Percentiles rank a stretch among this genome's conserved stretches.
Conservation (phyloP, 2,888 invertebrate genomes). For the Corythucha ciliata region DNA sequence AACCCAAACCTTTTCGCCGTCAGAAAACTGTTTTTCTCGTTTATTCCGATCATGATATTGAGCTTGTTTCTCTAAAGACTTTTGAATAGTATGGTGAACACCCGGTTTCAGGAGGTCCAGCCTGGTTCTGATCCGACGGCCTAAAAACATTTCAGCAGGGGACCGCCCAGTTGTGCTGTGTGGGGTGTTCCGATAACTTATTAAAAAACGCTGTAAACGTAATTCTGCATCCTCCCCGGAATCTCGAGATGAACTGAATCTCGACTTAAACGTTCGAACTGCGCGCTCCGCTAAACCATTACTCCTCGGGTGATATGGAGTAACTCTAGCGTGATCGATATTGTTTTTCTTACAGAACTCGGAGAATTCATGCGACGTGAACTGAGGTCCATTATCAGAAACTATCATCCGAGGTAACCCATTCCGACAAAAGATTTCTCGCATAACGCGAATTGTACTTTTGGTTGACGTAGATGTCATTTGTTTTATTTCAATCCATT, state of each 20-base stretch:
- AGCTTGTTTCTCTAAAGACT: not conserved
- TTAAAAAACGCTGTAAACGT: constrained; percentile 24
- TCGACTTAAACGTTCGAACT: constrained; percentile 33
- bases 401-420: constrained; percentile 27
- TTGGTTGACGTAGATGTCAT: constrained; percentile 11
- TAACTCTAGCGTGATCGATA: constrained; percentile 12
- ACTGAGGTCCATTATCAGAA: constrained; percentile 8
- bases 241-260: constrained; percentile 16
- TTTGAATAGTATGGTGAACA: not conserved
- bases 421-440: constrained; percentile 22
- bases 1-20: not conserved
- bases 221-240: constrained; percentile 23
- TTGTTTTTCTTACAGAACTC: not conserved
- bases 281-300: constrained; percentile 36
- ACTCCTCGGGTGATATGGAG: constrained; percentile 31
- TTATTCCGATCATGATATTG: not conserved
- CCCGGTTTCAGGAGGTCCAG: constrained; percentile 27
- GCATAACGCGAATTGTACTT: not conserved
- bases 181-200: constrained; percentile 21
- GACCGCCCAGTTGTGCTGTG: constrained; percentile 31
- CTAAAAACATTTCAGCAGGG: constrained; percentile 33
- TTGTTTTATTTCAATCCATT: constrained; percentile 27
- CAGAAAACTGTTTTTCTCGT: not conserved
- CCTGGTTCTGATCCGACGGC: constrained; percentile 28
- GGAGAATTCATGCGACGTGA: not conserved